These are phyloP conservation scores for Brachionus koreanus DNA, from an alignment of 1,140 invertebrate genomes.

Conservation along the genomic window DNA sequence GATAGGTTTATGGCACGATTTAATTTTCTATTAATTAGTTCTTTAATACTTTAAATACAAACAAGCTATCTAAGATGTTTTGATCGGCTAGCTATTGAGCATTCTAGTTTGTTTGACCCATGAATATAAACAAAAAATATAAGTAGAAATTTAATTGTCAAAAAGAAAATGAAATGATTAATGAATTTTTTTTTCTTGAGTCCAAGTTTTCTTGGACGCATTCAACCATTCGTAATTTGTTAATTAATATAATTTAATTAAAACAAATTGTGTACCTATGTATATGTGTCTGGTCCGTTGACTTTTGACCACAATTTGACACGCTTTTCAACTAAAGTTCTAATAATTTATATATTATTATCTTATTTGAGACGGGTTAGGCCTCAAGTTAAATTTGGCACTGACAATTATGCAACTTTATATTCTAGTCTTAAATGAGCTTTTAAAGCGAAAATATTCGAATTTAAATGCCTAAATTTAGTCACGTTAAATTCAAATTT, in stretches of 20 bases:
- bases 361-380: neutral
- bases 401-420: neutral
- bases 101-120: neutral
- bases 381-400: neutral
- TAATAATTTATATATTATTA: neutral
- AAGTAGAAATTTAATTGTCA: constrained; percentile 27
- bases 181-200: constrained; percentile 2
- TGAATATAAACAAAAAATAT: neutral
- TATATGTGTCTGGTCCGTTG: neutral
- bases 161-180: constrained; percentile 1
- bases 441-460: neutral
- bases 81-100: neutral
- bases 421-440: neutral
- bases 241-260: constrained; percentile 29
- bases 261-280: neutral
- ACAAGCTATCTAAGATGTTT: neutral
- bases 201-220: neutral
- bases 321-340: neutral
- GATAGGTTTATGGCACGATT: neutral
- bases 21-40: neutral
- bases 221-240: neutral
- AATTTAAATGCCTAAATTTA: constrained; percentile 12
- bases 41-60: neutral
- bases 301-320: neutral
- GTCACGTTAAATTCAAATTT: constrained; percentile 27